Evolutionary conservation across 2,797 vertebrate species (phyloP), one percentile per base, ranked within the genome.

Genomic region (Gadopsis marmoratus): DNA sequence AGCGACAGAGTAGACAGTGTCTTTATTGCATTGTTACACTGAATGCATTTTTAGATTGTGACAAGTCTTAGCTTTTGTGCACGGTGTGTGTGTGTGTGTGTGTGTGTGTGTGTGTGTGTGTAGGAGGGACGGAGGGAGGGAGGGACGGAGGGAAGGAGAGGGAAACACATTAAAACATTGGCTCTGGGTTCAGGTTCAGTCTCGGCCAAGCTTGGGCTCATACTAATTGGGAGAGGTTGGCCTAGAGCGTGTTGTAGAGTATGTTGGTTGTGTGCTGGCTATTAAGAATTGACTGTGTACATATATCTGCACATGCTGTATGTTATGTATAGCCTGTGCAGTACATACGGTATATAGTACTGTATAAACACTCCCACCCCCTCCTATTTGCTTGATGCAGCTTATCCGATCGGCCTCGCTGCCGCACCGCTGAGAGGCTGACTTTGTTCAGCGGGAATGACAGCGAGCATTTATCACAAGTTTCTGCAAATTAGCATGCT

Each of bases 391-490:
- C 82, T 86, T 83, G 81, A 89, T 86, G 83, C 74, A 55, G 77
- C 85, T 91, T 88, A 92, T 89, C 85, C 51, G 70, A 80, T 78
- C 58, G 54, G 79, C 79, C 17, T 75, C 47, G 76, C 67, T 23
- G 77, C 83, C 39, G 88, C 87, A 71, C 70, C 60, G 86, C 86
- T 75, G 71, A 89, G 86, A 88, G 79, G 83, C 87, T 21, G 78
- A 84, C 86, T 86, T 82, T 82, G 87, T 86, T 91, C 84, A 71
- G 74, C 37, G 13, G 67, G 77, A 89, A 82, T 88, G 92, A 91
- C 91, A 91, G 89, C 84, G 41, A 29, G 70, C 83, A 91, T 93
- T 92, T 89, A 91, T 93, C 92, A 93, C 84, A 76, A 71, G 86
- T 85, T 87, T 78, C 68, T 33, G 82, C 71, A 87, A 90, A 93